Conservation (phyloP, 2,888 invertebrate genomes). For the Elmis aenea region DNA sequence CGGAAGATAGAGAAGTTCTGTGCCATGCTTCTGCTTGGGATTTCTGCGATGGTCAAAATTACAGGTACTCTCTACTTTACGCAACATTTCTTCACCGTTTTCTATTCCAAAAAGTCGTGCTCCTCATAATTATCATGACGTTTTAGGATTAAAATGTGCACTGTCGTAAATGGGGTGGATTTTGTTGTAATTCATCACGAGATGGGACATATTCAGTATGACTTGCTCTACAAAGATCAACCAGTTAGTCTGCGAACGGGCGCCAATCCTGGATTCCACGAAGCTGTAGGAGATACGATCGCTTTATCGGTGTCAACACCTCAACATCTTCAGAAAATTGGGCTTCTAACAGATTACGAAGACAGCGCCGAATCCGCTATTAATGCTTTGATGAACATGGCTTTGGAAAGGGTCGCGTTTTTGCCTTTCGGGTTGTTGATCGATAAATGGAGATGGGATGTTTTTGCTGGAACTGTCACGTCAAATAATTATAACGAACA, state of each 20-base stretch:
- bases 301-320: slow-evolving; percentile 55
- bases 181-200: slow-evolving; percentile 69
- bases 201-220: slow-evolving; percentile 64
- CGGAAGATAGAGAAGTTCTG: slow-evolving; percentile 53
- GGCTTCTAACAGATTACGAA: slow-evolving; percentile 42
- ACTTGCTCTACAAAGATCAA: slow-evolving; percentile 54
- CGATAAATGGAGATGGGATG: slow-evolving; percentile 56
- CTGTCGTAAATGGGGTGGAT: slow-evolving; percentile 52
- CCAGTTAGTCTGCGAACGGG: slow-evolving; percentile 50
- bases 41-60: slow-evolving; percentile 61
- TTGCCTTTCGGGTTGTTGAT: slow-evolving; percentile 54
- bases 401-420: slow-evolving; percentile 49
- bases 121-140: too few relatives aligned
- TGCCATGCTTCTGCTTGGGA: slow-evolving; percentile 68
- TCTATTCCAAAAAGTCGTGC: background rate
- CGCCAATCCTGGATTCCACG: slow-evolving; percentile 59
- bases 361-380: slow-evolving; percentile 42
- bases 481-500: slow-evolving; percentile 44
- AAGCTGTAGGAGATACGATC: slow-evolving; percentile 59
- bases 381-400: slow-evolving; percentile 48
- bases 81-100: background rate
- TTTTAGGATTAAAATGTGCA: slow-evolving; percentile 58
- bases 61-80: slow-evolving; percentile 49
- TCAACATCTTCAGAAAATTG: slow-evolving; percentile 47
- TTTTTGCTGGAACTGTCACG: slow-evolving; percentile 46